A percentile compares a stretch with the other conserved stretches of the same genome.
These are phyloP conservation scores for Stenchaetothrips biformis DNA, from an alignment of 2,888 invertebrate species.

Conservation along the genomic window DNA sequence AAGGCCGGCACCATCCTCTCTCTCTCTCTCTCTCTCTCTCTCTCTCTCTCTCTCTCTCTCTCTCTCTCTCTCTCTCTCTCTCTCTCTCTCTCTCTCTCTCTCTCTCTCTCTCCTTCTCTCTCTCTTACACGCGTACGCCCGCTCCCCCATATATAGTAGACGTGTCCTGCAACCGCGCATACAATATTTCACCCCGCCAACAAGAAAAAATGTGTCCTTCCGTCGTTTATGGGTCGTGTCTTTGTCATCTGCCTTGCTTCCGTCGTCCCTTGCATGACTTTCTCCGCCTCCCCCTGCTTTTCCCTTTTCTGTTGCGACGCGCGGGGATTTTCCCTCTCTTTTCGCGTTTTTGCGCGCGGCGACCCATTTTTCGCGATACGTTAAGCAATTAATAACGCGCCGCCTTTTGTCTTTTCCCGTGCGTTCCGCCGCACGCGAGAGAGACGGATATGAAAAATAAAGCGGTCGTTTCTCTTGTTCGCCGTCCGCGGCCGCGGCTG, in stretches of 20 bases:
- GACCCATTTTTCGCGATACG: conserved; percentile 14
- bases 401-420: not conserved
- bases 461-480: no score
- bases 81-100: no score
- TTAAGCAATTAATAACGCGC: conserved; percentile 8
- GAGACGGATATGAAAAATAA: no score
- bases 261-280: conserved; percentile 10
- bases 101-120: no score
- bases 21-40: no score
- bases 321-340: not conserved
- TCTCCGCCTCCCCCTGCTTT: not conserved
- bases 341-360: not conserved
- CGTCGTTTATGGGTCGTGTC: conserved; percentile 24
- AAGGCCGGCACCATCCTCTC: no score
- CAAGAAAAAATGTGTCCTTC: conserved; percentile 25
- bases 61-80: no score
- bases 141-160: no score
- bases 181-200: conserved; percentile 23
- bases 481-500: no score
- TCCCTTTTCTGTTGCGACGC: not conserved
- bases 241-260: conserved; percentile 18
- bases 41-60: no score
- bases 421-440: no score
- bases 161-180: conserved; percentile 11
- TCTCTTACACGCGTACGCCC: no score